Conservation (phyloP, 2,797 vertebrate species). For the Melanotaenia parkinsoni region DNA sequence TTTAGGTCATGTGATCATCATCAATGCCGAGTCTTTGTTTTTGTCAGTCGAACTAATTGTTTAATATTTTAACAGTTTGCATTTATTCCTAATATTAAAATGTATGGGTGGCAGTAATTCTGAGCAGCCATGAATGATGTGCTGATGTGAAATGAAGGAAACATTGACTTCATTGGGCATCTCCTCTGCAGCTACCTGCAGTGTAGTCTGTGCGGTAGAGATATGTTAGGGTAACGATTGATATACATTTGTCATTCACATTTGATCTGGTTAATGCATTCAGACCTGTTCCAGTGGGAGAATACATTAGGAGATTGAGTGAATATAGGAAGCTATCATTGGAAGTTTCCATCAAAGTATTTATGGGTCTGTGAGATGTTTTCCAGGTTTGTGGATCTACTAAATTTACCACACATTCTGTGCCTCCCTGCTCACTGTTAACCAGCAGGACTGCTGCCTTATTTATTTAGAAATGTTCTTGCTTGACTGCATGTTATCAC, state of each 20-base stretch:
- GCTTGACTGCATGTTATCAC: constrained; percentile 2
- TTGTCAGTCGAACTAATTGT: neutral
- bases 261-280: constrained; percentile 67
- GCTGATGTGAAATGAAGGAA: constrained; percentile 14
- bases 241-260: constrained; percentile 52
- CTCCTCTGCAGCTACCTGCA: constrained; percentile 21
- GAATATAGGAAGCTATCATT: constrained; percentile 52
- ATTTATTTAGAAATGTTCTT: constrained; percentile 20
- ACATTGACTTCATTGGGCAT: constrained; percentile 16
- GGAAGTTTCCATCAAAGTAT: constrained; percentile 57
- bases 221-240: constrained; percentile 34
- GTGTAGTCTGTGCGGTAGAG: constrained; percentile 29
- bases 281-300: constrained; percentile 45
- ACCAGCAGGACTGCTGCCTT: constrained; percentile 18
- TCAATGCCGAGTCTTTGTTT: neutral
- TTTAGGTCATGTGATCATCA: neutral
- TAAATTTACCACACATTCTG: neutral
- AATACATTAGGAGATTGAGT: constrained; percentile 53
- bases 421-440: constrained; percentile 3
- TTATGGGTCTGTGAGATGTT: constrained; percentile 55
- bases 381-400: constrained; percentile 4
- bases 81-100: neutral
- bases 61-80: neutral
- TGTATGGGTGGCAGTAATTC: neutral
- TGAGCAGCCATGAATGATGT: neutral